A percentile compares a stretch with the other conserved stretches of the same genome.
Conservation (phyloP, 1,140 invertebrate genomes). For the Magallana ariakensis region DNA sequence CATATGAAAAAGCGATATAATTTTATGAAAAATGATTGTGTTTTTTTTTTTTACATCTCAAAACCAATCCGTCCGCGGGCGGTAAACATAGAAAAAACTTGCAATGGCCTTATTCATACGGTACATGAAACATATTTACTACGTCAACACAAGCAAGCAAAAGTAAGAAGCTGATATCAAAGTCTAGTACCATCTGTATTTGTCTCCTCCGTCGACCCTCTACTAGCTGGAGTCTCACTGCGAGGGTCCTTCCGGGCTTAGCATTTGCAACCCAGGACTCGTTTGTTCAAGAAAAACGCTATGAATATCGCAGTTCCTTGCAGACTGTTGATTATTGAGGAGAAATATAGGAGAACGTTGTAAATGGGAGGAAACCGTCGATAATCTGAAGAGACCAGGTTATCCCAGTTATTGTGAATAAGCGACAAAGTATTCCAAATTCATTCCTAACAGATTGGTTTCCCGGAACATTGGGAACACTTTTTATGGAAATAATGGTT, state of each 20-base stretch:
- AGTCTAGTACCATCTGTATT: too few relatives aligned
- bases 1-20: too few relatives aligned
- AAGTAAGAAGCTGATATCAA: too few relatives aligned
- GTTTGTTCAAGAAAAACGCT: neutral
- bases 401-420: neutral
- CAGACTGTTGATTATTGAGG: neutral
- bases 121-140: too few relatives aligned
- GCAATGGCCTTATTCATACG: too few relatives aligned
- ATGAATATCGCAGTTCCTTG: neutral
- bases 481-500: neutral
- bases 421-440: neutral
- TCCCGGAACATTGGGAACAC: neutral
- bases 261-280: neutral
- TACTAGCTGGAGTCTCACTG: too few relatives aligned
- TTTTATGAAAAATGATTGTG: too few relatives aligned
- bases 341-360: neutral
- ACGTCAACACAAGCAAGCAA: too few relatives aligned
- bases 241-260: neutral
- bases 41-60: too few relatives aligned
- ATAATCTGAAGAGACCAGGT: neutral
- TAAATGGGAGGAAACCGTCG: neutral
- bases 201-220: too few relatives aligned
- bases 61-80: too few relatives aligned
- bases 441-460: slow-evolving; percentile 2
- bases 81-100: too few relatives aligned